phyloP scores from a whole-genome alignment of 2,113 vertebrate species.

The Psittacus erithacus region DNA sequence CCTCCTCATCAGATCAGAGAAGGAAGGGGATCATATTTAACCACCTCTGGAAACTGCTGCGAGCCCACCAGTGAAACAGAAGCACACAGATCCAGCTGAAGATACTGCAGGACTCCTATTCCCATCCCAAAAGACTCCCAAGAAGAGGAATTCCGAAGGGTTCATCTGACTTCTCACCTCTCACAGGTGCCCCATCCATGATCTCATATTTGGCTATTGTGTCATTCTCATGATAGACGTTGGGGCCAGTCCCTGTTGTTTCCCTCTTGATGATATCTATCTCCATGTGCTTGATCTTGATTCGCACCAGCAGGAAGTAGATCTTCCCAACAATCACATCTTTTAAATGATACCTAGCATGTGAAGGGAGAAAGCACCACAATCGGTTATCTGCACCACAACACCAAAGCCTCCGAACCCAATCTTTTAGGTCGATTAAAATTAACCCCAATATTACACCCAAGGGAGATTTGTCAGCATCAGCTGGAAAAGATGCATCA shows the following conservation, averaged over 20 bases:
- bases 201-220: constrained; percentile 98
- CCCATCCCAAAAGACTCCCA: not conserved
- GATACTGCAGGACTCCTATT: rapidly evolving
- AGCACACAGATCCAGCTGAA: not conserved
- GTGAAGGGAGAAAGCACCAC: not conserved
- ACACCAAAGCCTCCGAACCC: not conserved
- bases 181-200: constrained; percentile 96
- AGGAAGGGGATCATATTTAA: not conserved
- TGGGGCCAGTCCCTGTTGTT: constrained; percentile 94
- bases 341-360: constrained; percentile 91
- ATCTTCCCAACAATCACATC: constrained; percentile 99
- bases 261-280: constrained; percentile 98
- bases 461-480: not conserved
- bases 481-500: not conserved
- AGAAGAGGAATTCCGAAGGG: not conserved
- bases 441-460: not conserved
- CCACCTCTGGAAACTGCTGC: not conserved
- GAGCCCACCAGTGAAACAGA: not conserved
- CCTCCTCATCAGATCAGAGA: not conserved
- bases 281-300: constrained; percentile 99
- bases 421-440: not conserved
- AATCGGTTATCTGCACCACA: not conserved
- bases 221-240: constrained; percentile 95
- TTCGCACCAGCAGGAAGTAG: constrained; percentile 96
- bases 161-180: constrained; percentile 77